Base-by-base conservation (phyloP, 2,797 vertebrate species). In the Acestrorhynchus altus region DNA sequence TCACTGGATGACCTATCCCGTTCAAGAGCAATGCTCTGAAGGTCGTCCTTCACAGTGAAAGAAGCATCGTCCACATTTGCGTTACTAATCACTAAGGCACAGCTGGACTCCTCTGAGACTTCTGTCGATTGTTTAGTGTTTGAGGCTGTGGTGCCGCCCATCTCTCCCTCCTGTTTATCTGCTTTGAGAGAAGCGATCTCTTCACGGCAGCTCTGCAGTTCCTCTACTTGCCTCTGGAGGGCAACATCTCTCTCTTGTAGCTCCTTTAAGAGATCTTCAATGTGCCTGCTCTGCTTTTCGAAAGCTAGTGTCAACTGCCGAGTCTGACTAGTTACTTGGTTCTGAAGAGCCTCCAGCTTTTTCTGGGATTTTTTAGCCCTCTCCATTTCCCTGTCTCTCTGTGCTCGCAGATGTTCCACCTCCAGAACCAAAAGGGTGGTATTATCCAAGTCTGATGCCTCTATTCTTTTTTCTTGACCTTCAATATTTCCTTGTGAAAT, bases 211-310 rank as follows among this genome's bases (percentile, higher is more conserved):
- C 2, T 74, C 54, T 87, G 87, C 72, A 95, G 86, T 86, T 93
- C 90, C 72, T 87, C 83, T 73, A 72, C 83, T 80, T 91, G 91
- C 40, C 74, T 84, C 66, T 81, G 79, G 83, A 93, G 86, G 76
- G 86, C 18, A 1, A 67, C 73, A 31, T 94, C 94, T 79, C 93
- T 92, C 68, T 90, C 89, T 56, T 92, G 90, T 4, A 94, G 76
- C 81, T 94, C 93, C 49, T 26, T 69, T 47, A 95, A 86, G 78
- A 95, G 89, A 42, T 86, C 88, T 26, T 87, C 85, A 52, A 95
- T 93, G 85, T 95, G 90, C 74, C 85, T 89, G 84, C 91, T 94
- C 86, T 95, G 94, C 69, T 86, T 93, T 73, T 95, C 94, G 68
- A 95, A 94, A 74, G 93, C 94, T 67, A 80, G 81, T 1, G 93